Percentiles rank a stretch among this genome's conserved stretches.
phyloP scores from a whole-genome alignment of 2,888 invertebrate species.

The Troilus luridus region DNA sequence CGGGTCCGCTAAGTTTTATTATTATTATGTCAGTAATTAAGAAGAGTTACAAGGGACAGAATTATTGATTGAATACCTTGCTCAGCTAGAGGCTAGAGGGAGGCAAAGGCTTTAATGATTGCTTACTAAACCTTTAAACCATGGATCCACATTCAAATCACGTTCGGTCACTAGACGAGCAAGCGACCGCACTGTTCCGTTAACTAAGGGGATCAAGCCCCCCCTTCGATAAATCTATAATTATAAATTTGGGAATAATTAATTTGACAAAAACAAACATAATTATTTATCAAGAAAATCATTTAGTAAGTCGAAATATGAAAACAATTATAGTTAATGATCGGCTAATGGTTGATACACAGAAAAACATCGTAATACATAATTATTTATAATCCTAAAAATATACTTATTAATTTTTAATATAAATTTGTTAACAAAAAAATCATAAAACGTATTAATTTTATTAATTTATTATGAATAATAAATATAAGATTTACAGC shows the following conservation, averaged over 20 bases:
- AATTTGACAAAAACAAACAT: background rate
- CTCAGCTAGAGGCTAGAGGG: background rate
- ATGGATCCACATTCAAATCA: background rate
- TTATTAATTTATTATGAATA: too few relatives aligned
- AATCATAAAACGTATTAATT: too few relatives aligned
- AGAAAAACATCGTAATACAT: too few relatives aligned
- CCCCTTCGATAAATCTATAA: background rate
- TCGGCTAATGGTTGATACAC: too few relatives aligned
- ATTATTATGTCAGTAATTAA: background rate
- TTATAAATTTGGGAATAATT: background rate
- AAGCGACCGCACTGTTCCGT: background rate
- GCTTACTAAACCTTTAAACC: slow-evolving; percentile 19
- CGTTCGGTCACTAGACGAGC: slow-evolving; percentile 9
- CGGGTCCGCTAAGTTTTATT: too few relatives aligned
- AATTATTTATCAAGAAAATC: background rate
- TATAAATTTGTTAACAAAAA: too few relatives aligned
- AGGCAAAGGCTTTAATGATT: background rate
- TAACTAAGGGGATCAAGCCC: background rate
- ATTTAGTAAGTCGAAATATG: too few relatives aligned
- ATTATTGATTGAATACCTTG: background rate
- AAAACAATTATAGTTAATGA: too few relatives aligned
- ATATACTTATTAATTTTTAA: too few relatives aligned
- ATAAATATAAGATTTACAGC: too few relatives aligned
- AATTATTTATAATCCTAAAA: too few relatives aligned
- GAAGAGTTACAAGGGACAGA: background rate